Evolutionary conservation across 1,140 invertebrate genomes (phyloP), one percentile per base, ranked within the genome.

Genomic region (Achatina immaculata): DNA sequence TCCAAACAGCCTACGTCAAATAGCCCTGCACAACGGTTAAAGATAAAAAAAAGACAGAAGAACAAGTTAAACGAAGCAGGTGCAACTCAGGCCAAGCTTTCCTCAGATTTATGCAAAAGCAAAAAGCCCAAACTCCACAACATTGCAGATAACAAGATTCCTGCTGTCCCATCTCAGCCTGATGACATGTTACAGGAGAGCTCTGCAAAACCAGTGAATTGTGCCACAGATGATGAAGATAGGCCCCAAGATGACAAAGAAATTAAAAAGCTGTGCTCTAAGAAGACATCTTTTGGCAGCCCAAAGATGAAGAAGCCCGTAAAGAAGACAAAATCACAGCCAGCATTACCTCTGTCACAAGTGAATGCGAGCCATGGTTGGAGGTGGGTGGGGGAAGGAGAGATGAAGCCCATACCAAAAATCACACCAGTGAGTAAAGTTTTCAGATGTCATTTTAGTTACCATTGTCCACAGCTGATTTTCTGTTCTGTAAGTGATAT

Each of bases 331-430:
- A 78, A 75, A 51, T 42, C n/a, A 1, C n/a, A 68, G 21, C 78
- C 66, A 0, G 45, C 51, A 11, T 69, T 24, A 19, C 66, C 43
- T 24, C 21, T 43, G 48, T 6, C 74, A 40, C 74, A 16, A 38
- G 40, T 62, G n/a, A 77, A 55, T 43, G 48, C 81, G 9, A 69
- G 71, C 34, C 85, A 86, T 80, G 84, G 85, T 28, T 87, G 86
- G 86, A 81, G 55, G 9, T 86, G 85, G 86, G 40, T 79, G 24
- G 85, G 85, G 19, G 83, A 86, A 36, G 78, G 81, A 38, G 80
- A 83, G 2, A 40, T 82, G 74, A 86, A 83, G 62, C 76, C 76
- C 16, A 77, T 87, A 24, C 81, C 78, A 21, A 80, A 80, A 24
- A 48, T 76, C 0, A 83, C 68, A 43, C 31, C 78, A 65, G 84